Evolutionary conservation across 2,888 invertebrate species (phyloP), one percentile per base, ranked within the genome.

Genomic region (Mystacides longicornis): DNA sequence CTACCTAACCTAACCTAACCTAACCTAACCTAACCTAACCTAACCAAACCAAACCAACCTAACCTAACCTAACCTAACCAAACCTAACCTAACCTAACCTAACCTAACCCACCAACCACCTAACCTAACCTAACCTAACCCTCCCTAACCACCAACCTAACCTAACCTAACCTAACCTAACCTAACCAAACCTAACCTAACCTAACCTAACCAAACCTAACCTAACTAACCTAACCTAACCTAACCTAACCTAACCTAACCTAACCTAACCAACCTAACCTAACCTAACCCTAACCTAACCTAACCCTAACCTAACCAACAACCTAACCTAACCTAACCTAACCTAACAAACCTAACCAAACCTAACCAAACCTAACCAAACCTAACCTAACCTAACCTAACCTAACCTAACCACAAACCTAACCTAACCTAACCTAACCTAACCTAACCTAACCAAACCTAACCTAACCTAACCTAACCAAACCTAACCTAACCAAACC

Each of bases 351-450:
- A 51, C 51, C 51, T 51, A 51, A 51, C 51, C 51, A 21, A 42
- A 51, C 42, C 51, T 43, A 42, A 51, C 51, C 23, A 42, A 51
- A 42, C n/a, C n/a, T n/a, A n/a, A n/a, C n/a, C n/a, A n/a, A n/a
- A n/a, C n/a, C 51, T 51, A 51, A 51, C 51, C 51, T 51, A 51
- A 51, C 51, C 51, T 51, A 51, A 51, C 51, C 51, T 51, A 51
- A 37, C 51, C 51, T 51, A 51, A 51, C 51, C 51, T 51, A 51
- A 51, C 51, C 51, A 51, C 23, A 19, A 19, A 3, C 45, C 20
- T 7, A 19, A 19, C 48, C 48, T 23, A 22, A 22, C 48, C 48
- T 48, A 22, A 48, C 48, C 48, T 23, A 48, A 22, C 48, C 48
- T 23, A 19, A 19, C 22, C 23, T 23, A 22, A 23, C 48, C n/a